Conservation (phyloP, 1,140 invertebrate species). For the Luehdorfia chinensis region DNA sequence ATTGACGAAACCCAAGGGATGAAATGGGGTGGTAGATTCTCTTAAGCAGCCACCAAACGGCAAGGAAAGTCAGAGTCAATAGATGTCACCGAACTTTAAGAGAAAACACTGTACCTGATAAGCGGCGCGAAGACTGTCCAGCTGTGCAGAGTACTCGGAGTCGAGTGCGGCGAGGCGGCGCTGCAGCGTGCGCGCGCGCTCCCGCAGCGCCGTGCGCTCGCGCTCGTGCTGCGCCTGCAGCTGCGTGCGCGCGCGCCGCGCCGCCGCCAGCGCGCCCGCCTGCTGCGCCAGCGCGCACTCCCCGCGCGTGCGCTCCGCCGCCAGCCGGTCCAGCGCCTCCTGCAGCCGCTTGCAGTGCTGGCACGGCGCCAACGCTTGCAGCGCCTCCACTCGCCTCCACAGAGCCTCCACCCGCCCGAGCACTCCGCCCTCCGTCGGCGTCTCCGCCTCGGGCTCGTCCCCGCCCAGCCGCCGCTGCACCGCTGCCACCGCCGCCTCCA, state of each 20-base stretch:
- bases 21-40: too few relatives aligned
- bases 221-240: conserved; percentile 67
- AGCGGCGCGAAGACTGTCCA: conserved; percentile 84
- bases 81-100: too few relatives aligned
- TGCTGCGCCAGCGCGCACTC: conserved; percentile 60
- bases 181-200: conserved; percentile 82
- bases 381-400: conserved; percentile 63
- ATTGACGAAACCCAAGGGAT: too few relatives aligned
- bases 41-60: too few relatives aligned
- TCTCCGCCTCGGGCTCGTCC: conserved; percentile 17
- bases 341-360: conserved; percentile 80
- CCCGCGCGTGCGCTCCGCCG: conserved; percentile 49
- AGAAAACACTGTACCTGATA: conserved; percentile 79
- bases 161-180: conserved; percentile 83
- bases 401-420: conserved; percentile 60
- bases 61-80: too few relatives aligned
- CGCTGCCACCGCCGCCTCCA: conserved; percentile 63
- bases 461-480: conserved; percentile 53
- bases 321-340: conserved; percentile 70
- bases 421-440: conserved; percentile 26
- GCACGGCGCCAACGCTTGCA: conserved; percentile 72
- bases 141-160: conserved; percentile 86
- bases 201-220: conserved; percentile 70
- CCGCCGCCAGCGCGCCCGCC: conserved; percentile 60
- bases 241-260: conserved; percentile 53